A percentile compares a stretch with the other conserved stretches of the same genome.
These are phyloP conservation scores for Synergus itoensis DNA, from an alignment of 2,888 invertebrate species.

Conservation along the genomic window DNA sequence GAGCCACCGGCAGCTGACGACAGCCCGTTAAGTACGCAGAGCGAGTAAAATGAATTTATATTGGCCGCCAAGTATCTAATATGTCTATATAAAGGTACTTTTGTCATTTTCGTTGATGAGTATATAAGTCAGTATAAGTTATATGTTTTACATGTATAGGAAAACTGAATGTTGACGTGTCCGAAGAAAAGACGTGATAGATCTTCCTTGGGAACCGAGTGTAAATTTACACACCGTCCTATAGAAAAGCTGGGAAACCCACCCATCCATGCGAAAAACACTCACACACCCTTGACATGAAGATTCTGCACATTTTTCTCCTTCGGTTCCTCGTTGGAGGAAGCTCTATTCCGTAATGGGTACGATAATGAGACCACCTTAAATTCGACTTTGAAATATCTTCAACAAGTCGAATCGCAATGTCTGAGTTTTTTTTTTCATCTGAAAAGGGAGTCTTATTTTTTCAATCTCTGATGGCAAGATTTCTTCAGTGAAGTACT, in stretches of 20 bases:
- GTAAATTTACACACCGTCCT: slow-evolving; percentile 64
- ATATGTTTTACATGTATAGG: not conserved
- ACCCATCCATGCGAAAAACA: not conserved
- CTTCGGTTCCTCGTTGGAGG: not conserved
- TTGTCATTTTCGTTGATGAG: not conserved
- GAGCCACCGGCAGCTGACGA: slow-evolving; percentile 59
- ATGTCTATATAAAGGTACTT: slow-evolving; percentile 21
- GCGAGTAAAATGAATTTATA: slow-evolving; percentile 66
- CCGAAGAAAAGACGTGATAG: slow-evolving; percentile 58
- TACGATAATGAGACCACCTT: slow-evolving; percentile 24
- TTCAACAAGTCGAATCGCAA: slow-evolving; percentile 23
- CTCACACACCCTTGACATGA: slow-evolving; percentile 20
- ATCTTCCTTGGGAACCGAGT: slow-evolving; percentile 58
- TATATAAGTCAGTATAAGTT: not conserved
- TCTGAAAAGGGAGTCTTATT: not conserved
- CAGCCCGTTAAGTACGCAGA: slow-evolving; percentile 53
- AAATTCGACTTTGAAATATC: slow-evolving; percentile 17
- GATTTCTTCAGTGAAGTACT: not conserved
- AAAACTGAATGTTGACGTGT: not conserved
- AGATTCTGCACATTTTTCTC: slow-evolving; percentile 31
- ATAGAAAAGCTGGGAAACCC: slow-evolving; percentile 36
- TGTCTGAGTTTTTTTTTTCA: slow-evolving; percentile 13
- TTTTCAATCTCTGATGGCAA: not conserved
- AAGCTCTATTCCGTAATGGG: slow-evolving; percentile 10
- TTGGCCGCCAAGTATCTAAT: slow-evolving; percentile 49